Evolutionary conservation across 1,140 invertebrate species (phyloP).

Genomic region (Meloidogyne floridensis): DNA sequence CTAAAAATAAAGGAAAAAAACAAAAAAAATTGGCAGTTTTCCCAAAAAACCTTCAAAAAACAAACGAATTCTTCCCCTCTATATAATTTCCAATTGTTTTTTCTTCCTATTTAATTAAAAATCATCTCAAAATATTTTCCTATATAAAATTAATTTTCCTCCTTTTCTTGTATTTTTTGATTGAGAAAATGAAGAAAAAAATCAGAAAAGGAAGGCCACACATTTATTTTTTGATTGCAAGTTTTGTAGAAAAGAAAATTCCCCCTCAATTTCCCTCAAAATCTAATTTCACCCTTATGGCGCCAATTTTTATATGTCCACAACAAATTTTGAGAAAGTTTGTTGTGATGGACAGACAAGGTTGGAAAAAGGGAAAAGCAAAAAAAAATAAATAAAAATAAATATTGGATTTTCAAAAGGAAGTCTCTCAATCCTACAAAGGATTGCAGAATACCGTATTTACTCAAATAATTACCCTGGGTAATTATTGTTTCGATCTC

Average conservation of each 20-base stretch:
- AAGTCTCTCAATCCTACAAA: no score
- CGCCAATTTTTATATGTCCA: background rate
- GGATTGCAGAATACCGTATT: no score
- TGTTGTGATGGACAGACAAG: background rate
- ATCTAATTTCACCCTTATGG: constrained; percentile 4
- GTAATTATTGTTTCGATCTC: no score
- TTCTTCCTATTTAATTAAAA: background rate
- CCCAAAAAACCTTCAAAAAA: no score
- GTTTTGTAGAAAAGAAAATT: background rate
- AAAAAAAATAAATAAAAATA: constrained; percentile 8
- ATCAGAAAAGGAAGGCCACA: no score
- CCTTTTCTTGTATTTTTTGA: background rate
- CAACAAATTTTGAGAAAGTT: background rate
- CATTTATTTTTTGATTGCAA: background rate
- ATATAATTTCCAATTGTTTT: no score
- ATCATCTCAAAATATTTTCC: background rate
- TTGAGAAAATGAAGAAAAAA: no score
- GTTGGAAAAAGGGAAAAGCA: background rate
- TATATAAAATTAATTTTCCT: background rate
- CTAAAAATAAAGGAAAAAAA: no score
- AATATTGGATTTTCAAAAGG: background rate
- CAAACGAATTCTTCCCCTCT: no score
- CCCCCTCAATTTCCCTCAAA: background rate
- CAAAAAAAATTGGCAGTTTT: no score
- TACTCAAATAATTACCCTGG: no score